A percentile compares a stretch with the other conserved stretches of the same genome.
phyloP scores from a whole-genome alignment of 2,888 invertebrate species.

The Lathronympha strigana region DNA sequence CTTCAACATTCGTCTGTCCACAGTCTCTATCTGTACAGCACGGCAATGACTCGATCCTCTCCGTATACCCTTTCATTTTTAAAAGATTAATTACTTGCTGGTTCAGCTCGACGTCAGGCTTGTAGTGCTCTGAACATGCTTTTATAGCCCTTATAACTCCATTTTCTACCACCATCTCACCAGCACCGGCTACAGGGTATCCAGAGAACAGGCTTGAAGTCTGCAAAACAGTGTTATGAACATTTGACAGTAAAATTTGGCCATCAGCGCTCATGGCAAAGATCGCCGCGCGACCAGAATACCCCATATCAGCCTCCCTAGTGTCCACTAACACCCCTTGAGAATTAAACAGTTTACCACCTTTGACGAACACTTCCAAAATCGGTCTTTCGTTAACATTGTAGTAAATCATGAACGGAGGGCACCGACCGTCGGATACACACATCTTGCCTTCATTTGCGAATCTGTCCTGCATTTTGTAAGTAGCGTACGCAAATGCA shows the following conservation, averaged over 20 bases:
- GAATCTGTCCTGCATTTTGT: conserved; percentile 17
- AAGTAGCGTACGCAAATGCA: background rate
- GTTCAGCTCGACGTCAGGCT: background rate
- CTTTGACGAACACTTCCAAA: conserved; percentile 3
- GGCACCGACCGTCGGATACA: background rate
- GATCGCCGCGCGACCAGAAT: background rate
- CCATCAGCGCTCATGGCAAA: background rate
- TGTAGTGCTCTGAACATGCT: conserved; percentile 15
- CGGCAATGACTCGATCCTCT: background rate
- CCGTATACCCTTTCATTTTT: background rate
- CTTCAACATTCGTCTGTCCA: background rate
- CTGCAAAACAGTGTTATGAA: background rate
- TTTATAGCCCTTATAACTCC: conserved; percentile 2
- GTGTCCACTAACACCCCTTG: background rate
- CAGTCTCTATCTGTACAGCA: background rate
- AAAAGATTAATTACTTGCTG: background rate
- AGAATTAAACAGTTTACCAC: background rate
- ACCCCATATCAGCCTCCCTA: background rate
- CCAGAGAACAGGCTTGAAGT: conserved; percentile 11
- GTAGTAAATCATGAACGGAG: conserved; percentile 4
- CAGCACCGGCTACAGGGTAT: background rate
- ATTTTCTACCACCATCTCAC: conserved; percentile 9
- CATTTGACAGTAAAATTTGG: conserved; percentile 2
- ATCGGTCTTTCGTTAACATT: background rate
- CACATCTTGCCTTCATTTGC: conserved; percentile 8